These are phyloP conservation scores for Catharus ustulatus DNA, from an alignment of 2,797 vertebrate species.

Conservation along the genomic window DNA sequence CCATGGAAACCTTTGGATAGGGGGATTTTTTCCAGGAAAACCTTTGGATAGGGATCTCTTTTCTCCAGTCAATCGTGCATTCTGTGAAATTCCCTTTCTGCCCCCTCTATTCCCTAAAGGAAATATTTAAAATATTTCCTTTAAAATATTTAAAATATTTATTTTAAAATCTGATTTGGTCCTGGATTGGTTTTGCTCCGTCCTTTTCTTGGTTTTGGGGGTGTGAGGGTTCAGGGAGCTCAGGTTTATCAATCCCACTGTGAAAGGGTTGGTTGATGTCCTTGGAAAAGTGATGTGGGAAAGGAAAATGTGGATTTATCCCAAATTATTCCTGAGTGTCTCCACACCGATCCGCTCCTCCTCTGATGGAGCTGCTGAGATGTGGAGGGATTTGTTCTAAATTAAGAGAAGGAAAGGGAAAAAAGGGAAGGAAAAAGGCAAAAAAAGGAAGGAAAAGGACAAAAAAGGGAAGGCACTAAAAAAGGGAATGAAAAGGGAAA, in stretches of 20 bases:
- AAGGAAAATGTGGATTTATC: background rate
- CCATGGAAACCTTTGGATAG: too few species aligned
- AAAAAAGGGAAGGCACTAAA: too few species aligned
- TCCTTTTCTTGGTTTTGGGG: fast-evolving
- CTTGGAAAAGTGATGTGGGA: background rate
- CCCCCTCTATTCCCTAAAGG: fast-evolving
- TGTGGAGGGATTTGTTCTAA: background rate
- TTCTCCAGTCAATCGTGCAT: too few species aligned
- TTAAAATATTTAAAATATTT: too few species aligned
- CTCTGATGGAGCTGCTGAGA: background rate
- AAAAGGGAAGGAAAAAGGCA: too few species aligned
- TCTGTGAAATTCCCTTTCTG: background rate
- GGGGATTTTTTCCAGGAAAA: too few species aligned
- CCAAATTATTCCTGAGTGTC: fast-evolving
- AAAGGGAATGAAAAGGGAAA: too few species aligned
- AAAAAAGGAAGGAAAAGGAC: background rate
- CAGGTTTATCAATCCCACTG: fast-evolving
- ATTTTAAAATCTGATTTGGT: background rate
- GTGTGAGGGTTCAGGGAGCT: background rate
- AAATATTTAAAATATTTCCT: too few species aligned
- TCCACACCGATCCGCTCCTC: background rate
- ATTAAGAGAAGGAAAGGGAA: too few species aligned
- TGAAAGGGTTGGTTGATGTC: fast-evolving
- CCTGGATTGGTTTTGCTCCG: fast-evolving
- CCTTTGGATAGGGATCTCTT: too few species aligned